Base-by-base conservation (phyloP, 2,113 vertebrate genomes). In the Aleadryas rufinucha region DNA sequence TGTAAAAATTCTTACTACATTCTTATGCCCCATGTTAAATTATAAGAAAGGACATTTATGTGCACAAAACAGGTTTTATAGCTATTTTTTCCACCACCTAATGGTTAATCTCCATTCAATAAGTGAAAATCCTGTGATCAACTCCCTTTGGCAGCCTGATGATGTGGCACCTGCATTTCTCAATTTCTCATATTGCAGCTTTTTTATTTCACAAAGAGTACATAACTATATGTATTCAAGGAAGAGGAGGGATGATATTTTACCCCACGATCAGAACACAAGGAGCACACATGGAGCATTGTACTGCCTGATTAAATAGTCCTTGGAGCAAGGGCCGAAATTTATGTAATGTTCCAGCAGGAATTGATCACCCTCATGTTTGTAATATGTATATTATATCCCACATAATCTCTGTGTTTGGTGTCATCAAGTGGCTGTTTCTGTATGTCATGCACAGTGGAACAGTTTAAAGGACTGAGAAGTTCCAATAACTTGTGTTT, bases 261-360 rank as follows among this genome's bases (percentile, higher is more conserved):
- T 84, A 23, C 14, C 28, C 14, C 15, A 11, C 0, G 0, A 20
- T 37, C n/a, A 79, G 76, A 70, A 37, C 4, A 5, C 28, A 5
- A 26, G 66, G 18, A 61, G 57, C 50, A 57, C 54, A 17, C 22
- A 19, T 44, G 56, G 53, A n/a, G 31, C 30, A 11, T 74, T 53
- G 28, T 45, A 53, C 50, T 74, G 21, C n/a, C 41, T 56, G 28
- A 53, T 57, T 70, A 77, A 83, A 53, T 33, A 41, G 42, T 42
- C 54, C 68, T 74, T 81, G 68, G 50, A 77, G 28, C n/a, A 86
- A 72, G 30, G 35, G 14, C 61, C 86, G 53, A 72, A 92, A 76
- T 85, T 33, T 52, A 18, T 53, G 26, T 89, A 49, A 53, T 41
- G 61, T 90, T 37, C 21, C 26, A 61, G 49, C 23, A 84, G 41